phyloP scores from a whole-genome alignment of 2,888 invertebrate genomes.

The Tetramorium bicarinatum region DNA sequence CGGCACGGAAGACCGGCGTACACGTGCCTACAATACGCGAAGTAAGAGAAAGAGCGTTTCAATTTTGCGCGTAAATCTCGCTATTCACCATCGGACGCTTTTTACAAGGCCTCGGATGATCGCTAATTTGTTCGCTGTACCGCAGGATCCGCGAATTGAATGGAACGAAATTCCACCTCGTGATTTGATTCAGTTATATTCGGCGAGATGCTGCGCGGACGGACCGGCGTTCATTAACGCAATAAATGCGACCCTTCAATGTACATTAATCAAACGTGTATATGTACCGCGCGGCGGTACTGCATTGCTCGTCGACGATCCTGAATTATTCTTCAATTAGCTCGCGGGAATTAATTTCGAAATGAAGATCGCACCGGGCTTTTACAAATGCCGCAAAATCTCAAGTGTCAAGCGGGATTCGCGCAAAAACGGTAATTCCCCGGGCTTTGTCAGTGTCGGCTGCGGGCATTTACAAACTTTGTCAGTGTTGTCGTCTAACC shows the following conservation, averaged over 20 bases:
- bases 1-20: background rate
- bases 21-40: background rate
- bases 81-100: background rate
- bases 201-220: background rate
- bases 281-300: background rate
- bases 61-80: constrained; percentile 18
- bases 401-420: constrained; percentile 5
- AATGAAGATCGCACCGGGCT: background rate
- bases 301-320: background rate
- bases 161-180: background rate
- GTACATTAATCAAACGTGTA: constrained; percentile 12
- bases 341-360: background rate
- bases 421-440: constrained; percentile 17
- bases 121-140: background rate
- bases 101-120: background rate
- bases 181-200: constrained; percentile 29
- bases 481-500: constrained; percentile 34
- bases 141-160: background rate
- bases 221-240: background rate
- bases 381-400: constrained; percentile 1
- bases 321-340: constrained; percentile 26
- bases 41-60: background rate
- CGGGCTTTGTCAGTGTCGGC: constrained; percentile 16
- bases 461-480: constrained; percentile 33
- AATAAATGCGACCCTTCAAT: constrained; percentile 4